Base-by-base conservation (phyloP, 1,140 invertebrate species). In the Bombus soroeensis region DNA sequence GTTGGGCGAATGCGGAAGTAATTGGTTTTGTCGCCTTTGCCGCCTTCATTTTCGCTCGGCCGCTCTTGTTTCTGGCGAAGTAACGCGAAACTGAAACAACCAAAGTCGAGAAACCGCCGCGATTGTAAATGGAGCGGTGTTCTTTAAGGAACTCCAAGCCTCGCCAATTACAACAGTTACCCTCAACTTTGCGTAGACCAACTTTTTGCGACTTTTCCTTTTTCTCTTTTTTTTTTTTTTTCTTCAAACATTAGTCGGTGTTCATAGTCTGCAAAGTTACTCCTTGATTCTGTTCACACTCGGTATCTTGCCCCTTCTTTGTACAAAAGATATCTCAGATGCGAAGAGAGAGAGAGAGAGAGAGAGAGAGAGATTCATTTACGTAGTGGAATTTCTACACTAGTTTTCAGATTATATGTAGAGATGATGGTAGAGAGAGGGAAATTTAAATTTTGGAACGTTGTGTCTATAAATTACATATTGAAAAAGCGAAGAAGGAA, bases 11-110 rank as follows among this genome's bases (percentile, higher is more conserved):
- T 70, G n/a, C 43, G 73, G 59, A 53, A 76, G 62, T 83, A 83
- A 83, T 83, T 83, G 62, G 81, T 83, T 83, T 83, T 74, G 66
- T 68, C 73, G 62, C 43, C 72, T 83, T 76, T 64, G 76, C 66
- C 34, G 57, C 32, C 41, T 73, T 80, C 68, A 32, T 73, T 81
- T 43, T 73, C 70, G 34, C 39, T 64, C n/a, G 22, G 22, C 22
- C 62, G 32, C 34, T 47, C 62, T 53, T 77, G 64, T 39, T 66
- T n/a, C n/a, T 28, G 28, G 62, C 0, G 34, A 47, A 72, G 71
- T 77, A 77, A 62, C 81, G 57, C 71, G 72, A 41, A 34, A 75
- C 57, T 75, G 71, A 43, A 70, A 39, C 70, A 59, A 62, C 57
- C 47, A 34, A 72, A 34, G 57, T 43, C 53, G 37, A 39, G 81